phyloP scores from a whole-genome alignment of 2,797 vertebrate genomes.

The Aeoliscus strigatus region DNA sequence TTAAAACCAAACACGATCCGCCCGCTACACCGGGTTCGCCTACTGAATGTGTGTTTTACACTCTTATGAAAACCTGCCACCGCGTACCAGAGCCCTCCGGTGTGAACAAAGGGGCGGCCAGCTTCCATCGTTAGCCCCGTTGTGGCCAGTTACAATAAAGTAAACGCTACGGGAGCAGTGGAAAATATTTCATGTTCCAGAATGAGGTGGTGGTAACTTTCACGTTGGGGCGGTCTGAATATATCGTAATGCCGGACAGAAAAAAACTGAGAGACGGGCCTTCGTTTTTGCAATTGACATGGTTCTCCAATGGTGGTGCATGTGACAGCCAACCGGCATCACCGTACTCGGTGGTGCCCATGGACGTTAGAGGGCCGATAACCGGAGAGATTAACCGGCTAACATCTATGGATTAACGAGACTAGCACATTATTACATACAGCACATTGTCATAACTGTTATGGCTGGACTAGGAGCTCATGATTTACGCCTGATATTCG shows the following conservation, averaged over 20 bases:
- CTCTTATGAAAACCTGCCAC: background rate
- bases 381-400: background rate
- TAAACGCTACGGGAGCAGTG: background rate
- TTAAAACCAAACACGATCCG: too few species aligned
- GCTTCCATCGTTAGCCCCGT: conserved; percentile 39
- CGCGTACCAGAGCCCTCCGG: background rate
- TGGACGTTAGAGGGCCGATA: conserved; percentile 25
- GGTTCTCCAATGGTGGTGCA: conserved; percentile 4
- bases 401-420: background rate
- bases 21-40: too few species aligned
- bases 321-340: conserved; percentile 35
- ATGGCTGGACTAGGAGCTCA: too few species aligned
- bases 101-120: conserved; percentile 64
- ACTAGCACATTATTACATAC: too few species aligned
- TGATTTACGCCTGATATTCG: too few species aligned
- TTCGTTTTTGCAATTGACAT: background rate
- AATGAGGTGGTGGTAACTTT: background rate
- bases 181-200: background rate
- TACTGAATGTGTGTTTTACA: too few species aligned
- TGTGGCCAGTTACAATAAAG: background rate
- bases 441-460: background rate
- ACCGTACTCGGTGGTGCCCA: conserved; percentile 4
- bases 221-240: accelerated
- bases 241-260: accelerated
- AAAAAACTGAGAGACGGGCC: too few species aligned